Conservation (phyloP, 2,797 vertebrate species). For the Australoheros facetus region DNA sequence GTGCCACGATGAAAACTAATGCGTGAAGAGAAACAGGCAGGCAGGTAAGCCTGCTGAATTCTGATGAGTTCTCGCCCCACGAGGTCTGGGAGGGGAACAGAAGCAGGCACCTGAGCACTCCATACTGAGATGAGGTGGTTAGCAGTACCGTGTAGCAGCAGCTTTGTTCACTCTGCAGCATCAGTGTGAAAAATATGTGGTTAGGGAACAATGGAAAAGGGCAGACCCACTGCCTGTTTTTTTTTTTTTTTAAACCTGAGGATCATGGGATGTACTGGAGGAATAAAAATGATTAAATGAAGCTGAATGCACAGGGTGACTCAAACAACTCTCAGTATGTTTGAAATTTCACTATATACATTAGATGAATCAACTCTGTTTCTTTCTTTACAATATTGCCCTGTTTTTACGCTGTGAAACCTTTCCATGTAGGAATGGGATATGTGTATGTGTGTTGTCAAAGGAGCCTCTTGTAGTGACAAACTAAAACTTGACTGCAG, state of each 20-base stretch:
- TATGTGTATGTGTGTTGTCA: neutral
- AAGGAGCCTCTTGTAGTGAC: neutral
- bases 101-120: constrained; percentile 49
- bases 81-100: constrained; percentile 39
- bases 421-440: neutral
- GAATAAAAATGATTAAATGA: constrained; percentile 11
- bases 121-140: constrained; percentile 53
- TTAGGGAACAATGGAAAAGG: constrained; percentile 22
- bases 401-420: neutral
- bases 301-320: neutral
- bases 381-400: neutral
- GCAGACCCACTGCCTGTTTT: constrained; percentile 17
- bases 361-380: neutral
- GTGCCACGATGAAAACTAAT: constrained; percentile 38
- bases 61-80: constrained; percentile 58
- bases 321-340: neutral
- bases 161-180: constrained; percentile 46
- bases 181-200: constrained; percentile 34
- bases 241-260: neutral
- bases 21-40: constrained; percentile 53
- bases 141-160: constrained; percentile 30
- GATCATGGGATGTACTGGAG: neutral
- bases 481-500: neutral
- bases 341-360: neutral
- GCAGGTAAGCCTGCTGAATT: constrained; percentile 57